Percentiles rank a stretch among this genome's conserved stretches.
Evolutionary conservation across 2,797 vertebrate species (phyloP).

Genomic region (Micrastur ruficollis): DNA sequence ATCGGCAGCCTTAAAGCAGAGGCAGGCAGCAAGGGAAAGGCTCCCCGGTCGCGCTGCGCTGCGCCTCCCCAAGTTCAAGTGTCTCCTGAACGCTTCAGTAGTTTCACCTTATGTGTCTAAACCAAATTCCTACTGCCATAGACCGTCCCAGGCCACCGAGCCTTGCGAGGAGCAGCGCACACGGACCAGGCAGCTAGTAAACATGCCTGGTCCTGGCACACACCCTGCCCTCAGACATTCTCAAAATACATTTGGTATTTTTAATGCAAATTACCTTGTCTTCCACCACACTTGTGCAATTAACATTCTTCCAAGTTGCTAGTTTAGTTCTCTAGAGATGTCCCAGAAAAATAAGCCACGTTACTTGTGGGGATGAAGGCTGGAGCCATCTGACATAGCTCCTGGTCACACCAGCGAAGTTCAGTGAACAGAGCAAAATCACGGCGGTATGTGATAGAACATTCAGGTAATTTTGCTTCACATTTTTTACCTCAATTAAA

Average conservation of each 20-base stretch:
- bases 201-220: background rate
- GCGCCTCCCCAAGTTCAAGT: background rate
- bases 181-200: fast-evolving
- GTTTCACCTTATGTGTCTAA: background rate
- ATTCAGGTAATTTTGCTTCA: background rate
- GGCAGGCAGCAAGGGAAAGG: background rate
- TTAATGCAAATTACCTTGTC: background rate
- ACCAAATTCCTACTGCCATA: background rate
- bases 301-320: background rate
- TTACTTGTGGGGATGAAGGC: background rate
- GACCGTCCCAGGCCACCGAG: background rate
- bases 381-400: fast-evolving
- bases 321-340: background rate
- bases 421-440: background rate
- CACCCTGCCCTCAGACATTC: background rate
- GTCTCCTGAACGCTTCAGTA: background rate
- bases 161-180: background rate
- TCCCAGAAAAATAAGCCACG: background rate
- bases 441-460: fast-evolving
- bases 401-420: background rate
- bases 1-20: background rate
- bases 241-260: background rate
- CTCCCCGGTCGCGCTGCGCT: background rate
- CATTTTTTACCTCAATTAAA: background rate
- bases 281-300: background rate